These are phyloP conservation scores for Synergus umbraculus DNA, from an alignment of 2,888 invertebrate species.

Conservation along the genomic window DNA sequence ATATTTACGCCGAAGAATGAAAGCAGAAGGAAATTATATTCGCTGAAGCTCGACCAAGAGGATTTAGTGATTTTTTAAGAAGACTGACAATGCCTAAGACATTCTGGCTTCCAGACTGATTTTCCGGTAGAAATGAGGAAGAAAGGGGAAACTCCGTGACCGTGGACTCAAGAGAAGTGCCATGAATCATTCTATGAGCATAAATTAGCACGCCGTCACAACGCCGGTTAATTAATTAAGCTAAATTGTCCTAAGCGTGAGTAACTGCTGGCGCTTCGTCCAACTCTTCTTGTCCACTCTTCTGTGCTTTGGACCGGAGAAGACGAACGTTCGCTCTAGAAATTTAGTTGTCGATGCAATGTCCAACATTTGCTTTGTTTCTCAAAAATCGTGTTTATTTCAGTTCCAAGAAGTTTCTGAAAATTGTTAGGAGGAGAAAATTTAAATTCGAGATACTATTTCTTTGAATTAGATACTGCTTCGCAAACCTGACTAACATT, in stretches of 20 bases:
- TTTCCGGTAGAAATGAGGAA: conserved; percentile 33
- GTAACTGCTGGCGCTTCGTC: conserved; percentile 68
- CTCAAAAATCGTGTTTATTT: background rate
- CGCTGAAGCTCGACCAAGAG: background rate
- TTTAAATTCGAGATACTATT: background rate
- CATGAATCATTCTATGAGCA: conserved; percentile 74
- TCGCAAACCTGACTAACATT: background rate
- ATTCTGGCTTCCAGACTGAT: conserved; percentile 11
- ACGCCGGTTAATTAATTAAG: conserved; percentile 75
- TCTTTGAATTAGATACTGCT: background rate
- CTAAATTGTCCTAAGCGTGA: conserved; percentile 75
- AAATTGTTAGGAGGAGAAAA: background rate
- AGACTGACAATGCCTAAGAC: conserved; percentile 4
- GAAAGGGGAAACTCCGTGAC: conserved; percentile 37
- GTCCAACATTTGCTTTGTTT: background rate
- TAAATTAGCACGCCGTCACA: conserved; percentile 73
- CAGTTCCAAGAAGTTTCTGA: background rate
- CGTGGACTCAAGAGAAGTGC: conserved; percentile 55
- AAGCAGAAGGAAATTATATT: background rate
- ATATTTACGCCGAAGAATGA: no score
- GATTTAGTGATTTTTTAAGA: conserved; percentile 9
- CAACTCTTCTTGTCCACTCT: conserved; percentile 49
- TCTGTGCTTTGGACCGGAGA: background rate
- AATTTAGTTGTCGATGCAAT: background rate
- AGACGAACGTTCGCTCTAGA: background rate